Conservation (phyloP, 1,140 invertebrate species). For the Drosophila seguyi region DNA sequence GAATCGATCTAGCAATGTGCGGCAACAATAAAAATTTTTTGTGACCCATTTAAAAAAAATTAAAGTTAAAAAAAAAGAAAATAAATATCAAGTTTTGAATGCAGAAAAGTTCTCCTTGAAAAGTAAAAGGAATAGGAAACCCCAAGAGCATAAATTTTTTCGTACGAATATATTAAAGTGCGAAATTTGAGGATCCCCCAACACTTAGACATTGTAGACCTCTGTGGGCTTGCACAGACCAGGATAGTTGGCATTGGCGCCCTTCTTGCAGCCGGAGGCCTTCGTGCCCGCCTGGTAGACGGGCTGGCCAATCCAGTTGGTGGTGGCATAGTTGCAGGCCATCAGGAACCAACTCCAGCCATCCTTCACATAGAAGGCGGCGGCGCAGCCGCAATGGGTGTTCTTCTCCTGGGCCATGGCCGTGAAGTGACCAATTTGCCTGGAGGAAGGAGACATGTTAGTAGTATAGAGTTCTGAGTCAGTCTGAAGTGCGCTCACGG, state of each 20-base stretch:
- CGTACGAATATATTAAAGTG: too few species aligned
- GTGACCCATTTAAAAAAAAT: too few species aligned
- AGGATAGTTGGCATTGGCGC: conserved; percentile 38
- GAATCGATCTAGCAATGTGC: too few species aligned
- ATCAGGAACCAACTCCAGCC: conserved; percentile 45
- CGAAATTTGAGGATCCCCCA: too few species aligned
- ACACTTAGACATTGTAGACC: conserved; percentile 46
- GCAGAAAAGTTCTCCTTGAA: too few species aligned
- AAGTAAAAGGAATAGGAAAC: too few species aligned
- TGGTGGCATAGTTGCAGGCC: conserved; percentile 70
- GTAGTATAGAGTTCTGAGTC: too few species aligned
- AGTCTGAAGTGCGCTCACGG: conserved; percentile 21
- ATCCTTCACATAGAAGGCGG: conserved; percentile 30
- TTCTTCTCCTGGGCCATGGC: conserved; percentile 63
- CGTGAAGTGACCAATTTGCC: conserved; percentile 70
- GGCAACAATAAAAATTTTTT: too few species aligned
- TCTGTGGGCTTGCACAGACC: conserved; percentile 69
- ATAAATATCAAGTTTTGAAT: too few species aligned
- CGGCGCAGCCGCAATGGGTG: conserved; percentile 63
- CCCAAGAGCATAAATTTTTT: too few species aligned
- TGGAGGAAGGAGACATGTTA: background rate
- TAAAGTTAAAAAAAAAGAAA: too few species aligned
- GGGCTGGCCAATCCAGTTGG: conserved; percentile 54
- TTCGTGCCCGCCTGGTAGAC: conserved; percentile 41
- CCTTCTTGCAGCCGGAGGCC: conserved; percentile 25